Evolutionary conservation across 2,113 vertebrate species (phyloP).

Genomic region (Gopherus flavomarginatus): DNA sequence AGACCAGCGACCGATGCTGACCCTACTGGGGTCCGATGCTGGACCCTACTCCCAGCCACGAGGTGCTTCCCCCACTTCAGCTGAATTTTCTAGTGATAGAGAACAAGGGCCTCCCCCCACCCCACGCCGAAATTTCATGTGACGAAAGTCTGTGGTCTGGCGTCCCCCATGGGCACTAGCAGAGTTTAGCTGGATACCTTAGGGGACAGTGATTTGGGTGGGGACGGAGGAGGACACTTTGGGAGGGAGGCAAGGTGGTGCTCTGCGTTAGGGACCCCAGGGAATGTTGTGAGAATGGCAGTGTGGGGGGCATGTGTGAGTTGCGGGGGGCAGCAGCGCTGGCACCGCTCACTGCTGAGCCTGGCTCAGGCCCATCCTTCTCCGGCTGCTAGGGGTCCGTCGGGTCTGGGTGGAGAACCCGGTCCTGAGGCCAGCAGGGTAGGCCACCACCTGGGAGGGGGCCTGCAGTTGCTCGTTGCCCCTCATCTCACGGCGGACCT

Average conservation of each 20-base stretch:
- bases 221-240: neutral
- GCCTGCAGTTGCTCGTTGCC: slow-evolving; percentile 73
- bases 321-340: too few species aligned
- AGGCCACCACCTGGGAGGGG: slow-evolving; percentile 79
- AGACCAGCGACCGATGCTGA: neutral
- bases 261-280: neutral
- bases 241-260: rapidly evolving
- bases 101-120: too few species aligned
- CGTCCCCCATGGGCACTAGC: too few species aligned
- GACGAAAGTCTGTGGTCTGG: too few species aligned
- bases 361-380: slow-evolving; percentile 63
- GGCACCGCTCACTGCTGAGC: slow-evolving; percentile 49
- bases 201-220: neutral
- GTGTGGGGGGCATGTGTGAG: neutral
- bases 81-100: too few species aligned
- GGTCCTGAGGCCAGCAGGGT: slow-evolving; percentile 75
- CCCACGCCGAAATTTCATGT: too few species aligned
- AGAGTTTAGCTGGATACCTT: too few species aligned
- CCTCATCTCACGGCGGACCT: slow-evolving; percentile 92
- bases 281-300: neutral
- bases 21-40: too few species aligned
- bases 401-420: slow-evolving; percentile 60
- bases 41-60: too few species aligned
- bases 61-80: neutral
- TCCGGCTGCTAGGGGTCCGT: slow-evolving; percentile 59